Conservation (phyloP, 1,140 invertebrate genomes). For the Papilio xuthus region DNA sequence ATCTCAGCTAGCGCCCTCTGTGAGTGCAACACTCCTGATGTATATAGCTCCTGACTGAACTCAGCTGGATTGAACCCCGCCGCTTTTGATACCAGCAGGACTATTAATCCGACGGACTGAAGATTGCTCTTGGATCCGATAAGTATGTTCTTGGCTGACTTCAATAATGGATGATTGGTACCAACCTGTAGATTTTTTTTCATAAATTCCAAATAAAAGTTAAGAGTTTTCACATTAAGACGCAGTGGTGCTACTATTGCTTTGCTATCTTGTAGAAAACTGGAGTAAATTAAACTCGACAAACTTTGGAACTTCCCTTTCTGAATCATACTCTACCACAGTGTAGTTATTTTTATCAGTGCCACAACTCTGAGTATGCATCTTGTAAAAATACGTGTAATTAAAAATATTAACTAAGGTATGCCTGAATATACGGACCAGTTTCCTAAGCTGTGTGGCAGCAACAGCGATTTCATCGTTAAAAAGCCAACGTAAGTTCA, state of each 20-base stretch:
- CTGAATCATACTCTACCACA: no score
- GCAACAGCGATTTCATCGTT: slow-evolving; percentile 97
- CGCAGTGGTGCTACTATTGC: background rate
- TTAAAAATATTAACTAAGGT: background rate
- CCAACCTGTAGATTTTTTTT: slow-evolving; percentile 55
- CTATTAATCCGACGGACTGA: slow-evolving; percentile 93
- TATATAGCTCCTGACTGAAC: slow-evolving; percentile 56
- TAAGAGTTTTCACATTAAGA: background rate
- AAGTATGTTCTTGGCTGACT: slow-evolving; percentile 71
- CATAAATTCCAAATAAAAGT: background rate
- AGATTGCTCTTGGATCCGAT: slow-evolving; percentile 86
- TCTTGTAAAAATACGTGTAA: background rate
- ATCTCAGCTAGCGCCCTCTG: slow-evolving; percentile 94
- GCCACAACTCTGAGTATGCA: no score
- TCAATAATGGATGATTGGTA: slow-evolving; percentile 71
- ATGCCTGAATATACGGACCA: slow-evolving; percentile 81
- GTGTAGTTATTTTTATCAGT: no score
- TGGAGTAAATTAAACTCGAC: no score
- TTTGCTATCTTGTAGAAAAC: background rate
- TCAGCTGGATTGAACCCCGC: slow-evolving; percentile 68
- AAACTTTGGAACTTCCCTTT: no score
- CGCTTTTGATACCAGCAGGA: slow-evolving; percentile 92
- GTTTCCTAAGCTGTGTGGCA: slow-evolving; percentile 92
- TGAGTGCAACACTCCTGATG: slow-evolving; percentile 64
- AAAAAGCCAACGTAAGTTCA: slow-evolving; percentile 93